phyloP scores from a whole-genome alignment of 2,888 invertebrate genomes.

The Furcula furcula region DNA sequence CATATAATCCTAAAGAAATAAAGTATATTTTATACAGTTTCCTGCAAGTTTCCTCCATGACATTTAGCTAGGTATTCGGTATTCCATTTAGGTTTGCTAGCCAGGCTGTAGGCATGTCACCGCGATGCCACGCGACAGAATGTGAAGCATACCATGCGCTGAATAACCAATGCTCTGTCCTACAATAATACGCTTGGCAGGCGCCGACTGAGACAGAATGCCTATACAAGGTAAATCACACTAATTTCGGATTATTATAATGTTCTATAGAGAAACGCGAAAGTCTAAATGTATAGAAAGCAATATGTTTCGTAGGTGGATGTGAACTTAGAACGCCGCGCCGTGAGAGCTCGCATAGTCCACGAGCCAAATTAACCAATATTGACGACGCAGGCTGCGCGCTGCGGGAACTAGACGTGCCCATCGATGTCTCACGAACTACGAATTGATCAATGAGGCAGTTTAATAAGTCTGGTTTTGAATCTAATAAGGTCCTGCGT shows the following conservation, averaged over 20 bases:
- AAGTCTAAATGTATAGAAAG: no score
- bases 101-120: constrained; percentile 1
- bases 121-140: constrained; percentile 13
- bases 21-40: no score
- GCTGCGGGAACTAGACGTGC: constrained; percentile 36
- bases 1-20: no score
- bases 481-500: no score
- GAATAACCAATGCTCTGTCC: constrained; percentile 11
- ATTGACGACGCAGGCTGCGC: constrained; percentile 57
- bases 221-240: no score
- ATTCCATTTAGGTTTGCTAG: neutral
- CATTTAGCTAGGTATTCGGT: neutral
- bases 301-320: constrained; percentile 3
- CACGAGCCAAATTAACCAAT: constrained; percentile 58
- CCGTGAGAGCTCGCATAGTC: constrained; percentile 22
- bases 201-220: no score
- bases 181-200: no score
- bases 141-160: constrained; percentile 9
- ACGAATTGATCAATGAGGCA: constrained; percentile 13
- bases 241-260: no score
- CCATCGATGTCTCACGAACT: constrained; percentile 28
- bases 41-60: neutral
- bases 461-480: constrained; percentile 5
- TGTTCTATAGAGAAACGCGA: no score
- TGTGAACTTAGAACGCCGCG: constrained; percentile 10